Base-by-base conservation (phyloP, 2,888 invertebrate species). In the Andrena flavipes region DNA sequence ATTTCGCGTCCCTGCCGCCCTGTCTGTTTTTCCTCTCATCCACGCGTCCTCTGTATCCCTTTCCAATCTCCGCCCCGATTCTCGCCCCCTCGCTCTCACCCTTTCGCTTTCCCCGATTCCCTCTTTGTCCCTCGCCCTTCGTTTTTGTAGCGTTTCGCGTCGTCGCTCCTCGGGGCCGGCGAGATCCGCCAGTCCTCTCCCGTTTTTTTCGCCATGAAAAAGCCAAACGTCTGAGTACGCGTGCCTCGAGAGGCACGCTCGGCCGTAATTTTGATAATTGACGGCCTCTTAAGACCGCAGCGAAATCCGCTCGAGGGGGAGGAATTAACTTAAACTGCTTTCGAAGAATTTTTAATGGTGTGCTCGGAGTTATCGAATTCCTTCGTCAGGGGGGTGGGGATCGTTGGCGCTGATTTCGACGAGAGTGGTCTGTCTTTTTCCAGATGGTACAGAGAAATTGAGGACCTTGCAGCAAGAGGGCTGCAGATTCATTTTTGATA, bases 61-160 rank as follows among this genome's bases (percentile, higher is more conserved):
- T 49, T 56, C 20, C 71, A 33, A 48, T 63, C 73, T 69, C 72
- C 73, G 30, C 73, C 65, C 29, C 56, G 23, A 29, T 13, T 23
- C 62, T 49, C 35, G 26, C 60, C 48, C 75, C 60, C 49, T 71
- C 74, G 56, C 65, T 75, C 60, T 62, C 64, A 65, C 70, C 78
- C 76, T 84, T 73, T 64, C 62, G 48, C 56, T 72, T 70, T 72
- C 79, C 68, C 70, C 54, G 69, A 72, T 35, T 54, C 73, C 70
- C 85, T 79, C 75, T 84, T 82, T 83, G 79, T 88, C 82, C 62
- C 74, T 68, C 63, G 60, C 67, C 79, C 81, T 70, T 59, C 74
- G 67, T 62, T 73, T 79, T 84, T 80, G 64, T 68, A 73, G 76
- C 72, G 76, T 63, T 64, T 76, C 74, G 77, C 79, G 62, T 81